Conservation (phyloP, 2,888 invertebrate species). For the Nesidiocoris tenuis region DNA sequence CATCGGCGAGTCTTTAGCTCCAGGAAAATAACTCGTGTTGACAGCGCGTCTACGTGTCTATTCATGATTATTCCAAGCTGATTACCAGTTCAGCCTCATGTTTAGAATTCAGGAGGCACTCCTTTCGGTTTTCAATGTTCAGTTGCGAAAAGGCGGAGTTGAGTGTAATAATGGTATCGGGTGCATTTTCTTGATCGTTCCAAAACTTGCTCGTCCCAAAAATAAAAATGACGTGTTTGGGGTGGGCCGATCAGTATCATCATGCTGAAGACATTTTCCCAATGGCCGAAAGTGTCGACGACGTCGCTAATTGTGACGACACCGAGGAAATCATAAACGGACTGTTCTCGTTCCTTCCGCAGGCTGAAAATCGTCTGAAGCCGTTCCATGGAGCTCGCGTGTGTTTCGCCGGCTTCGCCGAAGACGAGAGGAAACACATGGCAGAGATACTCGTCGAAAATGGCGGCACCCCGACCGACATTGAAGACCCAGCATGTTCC, state of each 20-base stretch:
- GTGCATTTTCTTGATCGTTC: neutral
- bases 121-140: neutral
- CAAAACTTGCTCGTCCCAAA: neutral
- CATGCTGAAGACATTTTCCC: neutral
- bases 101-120: slow-evolving; percentile 20
- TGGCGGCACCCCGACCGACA: slow-evolving; percentile 74
- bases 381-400: slow-evolving; percentile 85
- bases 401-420: slow-evolving; percentile 85
- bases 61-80: slow-evolving; percentile 37
- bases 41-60: neutral
- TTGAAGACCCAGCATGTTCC: slow-evolving; percentile 81
- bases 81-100: slow-evolving; percentile 8
- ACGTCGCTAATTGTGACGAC: neutral
- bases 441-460: slow-evolving; percentile 82
- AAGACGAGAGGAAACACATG: slow-evolving; percentile 90
- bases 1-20: slow-evolving; percentile 9
- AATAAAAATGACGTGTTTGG: slow-evolving; percentile 18
- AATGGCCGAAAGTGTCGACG: neutral
- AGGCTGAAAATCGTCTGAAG: slow-evolving; percentile 73
- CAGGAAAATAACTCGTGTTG: neutral
- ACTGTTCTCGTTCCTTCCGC: slow-evolving; percentile 52
- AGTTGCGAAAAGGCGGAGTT: neutral
- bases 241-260: slow-evolving; percentile 19
- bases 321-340: slow-evolving; percentile 7
- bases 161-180: neutral